Base-by-base conservation (phyloP, 2,888 invertebrate genomes). In the Disparrhopalites patrizii region DNA sequence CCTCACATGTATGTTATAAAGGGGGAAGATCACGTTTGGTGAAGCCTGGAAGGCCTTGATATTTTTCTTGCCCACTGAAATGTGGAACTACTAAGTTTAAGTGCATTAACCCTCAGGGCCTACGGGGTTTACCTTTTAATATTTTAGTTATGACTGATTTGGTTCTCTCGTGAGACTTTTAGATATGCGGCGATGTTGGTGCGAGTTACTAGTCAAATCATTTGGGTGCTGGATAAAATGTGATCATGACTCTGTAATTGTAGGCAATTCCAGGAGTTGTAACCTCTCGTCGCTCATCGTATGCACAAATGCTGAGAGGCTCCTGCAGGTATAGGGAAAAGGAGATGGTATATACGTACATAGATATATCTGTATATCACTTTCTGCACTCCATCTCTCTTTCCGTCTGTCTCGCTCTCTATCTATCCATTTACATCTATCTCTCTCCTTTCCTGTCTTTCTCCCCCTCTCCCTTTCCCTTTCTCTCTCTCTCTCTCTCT, bases 101-200 rank as follows among this genome's bases (percentile, higher is more conserved):
- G 56, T 57, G 57, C 57, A 38, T 27, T 57, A 25, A 40, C 57
- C 57, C 57, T 57, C 57, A n/a, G 57, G 57, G 56, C 56, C 36
- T 56, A 56, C n/a, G 36, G 56, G 36, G 28, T 56, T 30, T 52
- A 23, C 8, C 25, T 18, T 20, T 2, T 33, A 23, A 55, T 33
- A 15, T 31, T 55, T n/a, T 33, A 28, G n/a, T 55, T 55, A 28
- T 28, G 8, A 55, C 55, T 55, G 55, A 55, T 55, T 55, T 23
- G 55, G 36, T 20, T 55, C 55, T 13, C 55, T 33, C 18, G n/a
- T n/a, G n/a, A n/a, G n/a, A n/a, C n/a, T n/a, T n/a, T n/a, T n/a
- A n/a, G n/a, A n/a, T n/a, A n/a, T n/a, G n/a, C n/a, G n/a, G n/a
- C n/a, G n/a, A n/a, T n/a, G n/a, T n/a, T n/a, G n/a, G n/a, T n/a